These are phyloP conservation scores for Apomyelois bistriatella DNA, from an alignment of 2,888 invertebrate genomes.

Conservation along the genomic window DNA sequence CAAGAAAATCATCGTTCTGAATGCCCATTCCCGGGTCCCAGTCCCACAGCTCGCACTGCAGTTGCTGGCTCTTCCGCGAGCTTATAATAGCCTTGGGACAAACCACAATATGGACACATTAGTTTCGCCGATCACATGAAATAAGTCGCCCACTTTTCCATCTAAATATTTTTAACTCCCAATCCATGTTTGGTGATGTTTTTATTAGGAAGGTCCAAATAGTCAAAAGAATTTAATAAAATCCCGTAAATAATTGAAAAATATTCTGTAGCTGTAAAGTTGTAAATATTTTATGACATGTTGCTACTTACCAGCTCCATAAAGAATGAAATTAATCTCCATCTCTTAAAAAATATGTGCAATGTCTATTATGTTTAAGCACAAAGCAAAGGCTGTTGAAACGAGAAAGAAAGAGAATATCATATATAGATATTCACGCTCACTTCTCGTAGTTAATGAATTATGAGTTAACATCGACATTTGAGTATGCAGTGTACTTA, in stretches of 20 bases:
- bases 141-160: not conserved
- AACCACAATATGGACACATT: constrained; percentile 46
- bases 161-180: no score
- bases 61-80: constrained; percentile 86
- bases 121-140: constrained; percentile 14
- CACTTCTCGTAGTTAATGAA: constrained; percentile 3
- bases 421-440: constrained; percentile 2
- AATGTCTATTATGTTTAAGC: constrained; percentile 3
- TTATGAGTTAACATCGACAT: constrained; percentile 9
- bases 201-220: no score
- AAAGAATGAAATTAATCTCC: not conserved
- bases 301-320: not conserved
- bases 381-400: constrained; percentile 9
- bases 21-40: constrained; percentile 90
- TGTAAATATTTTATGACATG: not conserved
- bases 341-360: not conserved
- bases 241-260: no score
- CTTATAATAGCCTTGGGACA: constrained; percentile 86
- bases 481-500: constrained; percentile 1
- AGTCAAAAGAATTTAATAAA: no score
- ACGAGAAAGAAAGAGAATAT: not conserved
- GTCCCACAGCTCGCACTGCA: constrained; percentile 89
- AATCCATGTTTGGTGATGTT: no score
- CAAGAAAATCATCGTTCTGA: constrained; percentile 90
- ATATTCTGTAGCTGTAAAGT: no score